These are phyloP conservation scores for Sminthurides bifidus DNA, from an alignment of 1,140 invertebrate genomes.

Conservation along the genomic window DNA sequence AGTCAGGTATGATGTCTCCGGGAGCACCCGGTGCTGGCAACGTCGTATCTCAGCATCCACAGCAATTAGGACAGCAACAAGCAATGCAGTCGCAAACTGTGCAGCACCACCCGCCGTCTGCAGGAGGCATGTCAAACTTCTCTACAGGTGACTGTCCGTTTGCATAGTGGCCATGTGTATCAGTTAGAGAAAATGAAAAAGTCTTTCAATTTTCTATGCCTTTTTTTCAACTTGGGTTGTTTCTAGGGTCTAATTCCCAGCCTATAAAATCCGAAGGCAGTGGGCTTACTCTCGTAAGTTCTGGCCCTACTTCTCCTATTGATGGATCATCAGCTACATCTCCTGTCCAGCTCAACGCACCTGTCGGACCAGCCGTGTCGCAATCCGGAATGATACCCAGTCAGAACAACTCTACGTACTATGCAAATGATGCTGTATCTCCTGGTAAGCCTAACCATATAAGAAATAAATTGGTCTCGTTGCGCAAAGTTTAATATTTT, in stretches of 20 bases:
- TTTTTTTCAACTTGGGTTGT: not conserved
- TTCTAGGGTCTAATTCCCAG: not conserved
- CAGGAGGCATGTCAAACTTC: too few species aligned
- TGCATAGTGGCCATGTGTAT: too few species aligned
- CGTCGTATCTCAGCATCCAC: constrained; percentile 49
- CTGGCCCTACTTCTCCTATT: constrained; percentile 28
- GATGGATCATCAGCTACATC: constrained; percentile 18
- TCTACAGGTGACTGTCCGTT: too few species aligned
- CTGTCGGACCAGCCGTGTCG: not conserved
- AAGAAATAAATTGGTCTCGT: not conserved
- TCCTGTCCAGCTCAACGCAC: constrained; percentile 11
- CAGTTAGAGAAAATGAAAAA: too few species aligned
- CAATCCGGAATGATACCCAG: not conserved
- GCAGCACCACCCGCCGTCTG: constrained; percentile 63
- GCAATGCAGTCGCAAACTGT: constrained; percentile 47
- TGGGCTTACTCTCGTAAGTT: constrained; percentile 11
- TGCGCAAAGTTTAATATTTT: not conserved
- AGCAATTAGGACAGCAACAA: constrained; percentile 32
- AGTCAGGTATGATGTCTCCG: constrained; percentile 5
- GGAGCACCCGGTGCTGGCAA: not conserved
- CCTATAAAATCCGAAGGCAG: not conserved
- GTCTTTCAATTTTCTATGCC: too few species aligned
- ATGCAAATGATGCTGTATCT: constrained; percentile 5
- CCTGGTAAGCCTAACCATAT: not conserved
- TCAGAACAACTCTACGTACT: constrained; percentile 2